Conservation (phyloP, 2,888 invertebrate genomes). For the Dryomyza anilis region DNA sequence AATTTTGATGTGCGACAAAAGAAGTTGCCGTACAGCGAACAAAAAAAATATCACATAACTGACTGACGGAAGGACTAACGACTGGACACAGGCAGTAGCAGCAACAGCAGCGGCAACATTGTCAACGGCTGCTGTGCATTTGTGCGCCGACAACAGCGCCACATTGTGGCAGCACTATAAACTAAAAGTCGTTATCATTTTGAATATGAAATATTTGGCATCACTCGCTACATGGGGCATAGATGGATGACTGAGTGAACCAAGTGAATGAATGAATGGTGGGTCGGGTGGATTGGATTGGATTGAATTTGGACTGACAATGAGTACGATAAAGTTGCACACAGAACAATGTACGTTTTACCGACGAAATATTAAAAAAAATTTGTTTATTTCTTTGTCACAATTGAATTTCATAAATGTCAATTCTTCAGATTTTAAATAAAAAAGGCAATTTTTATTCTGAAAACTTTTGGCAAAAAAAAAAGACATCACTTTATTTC, state of each 20-base stretch:
- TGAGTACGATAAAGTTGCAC: neutral
- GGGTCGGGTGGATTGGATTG: too few relatives aligned
- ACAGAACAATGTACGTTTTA: neutral
- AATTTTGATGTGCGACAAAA: neutral
- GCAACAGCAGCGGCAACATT: neutral
- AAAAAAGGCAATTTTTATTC: neutral
- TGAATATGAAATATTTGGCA: constrained; percentile 17
- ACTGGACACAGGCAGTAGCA: too few relatives aligned
- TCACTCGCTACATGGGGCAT: neutral
- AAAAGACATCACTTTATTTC: too few relatives aligned
- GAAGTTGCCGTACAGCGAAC: neutral
- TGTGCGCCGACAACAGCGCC: constrained; percentile 1
- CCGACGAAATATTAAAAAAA: too few relatives aligned
- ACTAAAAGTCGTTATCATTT: constrained; percentile 26
- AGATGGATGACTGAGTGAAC: neutral
- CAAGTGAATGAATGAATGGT: neutral
- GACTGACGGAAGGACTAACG: too few relatives aligned
- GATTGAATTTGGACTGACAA: too few relatives aligned
- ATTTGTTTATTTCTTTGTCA: neutral
- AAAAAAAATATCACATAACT: too few relatives aligned
- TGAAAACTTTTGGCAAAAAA: too few relatives aligned
- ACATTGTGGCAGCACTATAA: constrained; percentile 13
- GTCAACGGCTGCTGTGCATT: neutral
- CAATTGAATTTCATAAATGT: constrained; percentile 19
- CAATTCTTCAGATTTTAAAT: constrained; percentile 1